Base-by-base conservation (phyloP, 2,888 invertebrate species). In the Poecilus cupreus region DNA sequence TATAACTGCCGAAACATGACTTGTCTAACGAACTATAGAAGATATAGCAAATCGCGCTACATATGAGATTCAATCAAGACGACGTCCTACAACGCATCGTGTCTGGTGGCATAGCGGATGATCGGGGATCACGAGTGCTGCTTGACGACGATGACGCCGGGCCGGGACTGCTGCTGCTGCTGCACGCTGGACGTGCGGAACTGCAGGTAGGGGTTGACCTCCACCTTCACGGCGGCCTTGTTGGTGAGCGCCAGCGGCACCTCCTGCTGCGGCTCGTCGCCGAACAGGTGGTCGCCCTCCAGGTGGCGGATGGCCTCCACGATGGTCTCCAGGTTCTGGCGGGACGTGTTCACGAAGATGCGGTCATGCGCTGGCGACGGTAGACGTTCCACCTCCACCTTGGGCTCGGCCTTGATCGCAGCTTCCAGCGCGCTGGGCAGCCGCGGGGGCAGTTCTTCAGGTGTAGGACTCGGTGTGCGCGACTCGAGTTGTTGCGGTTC, bases 251-350 rank as follows among this genome's bases (percentile, higher is more conserved):
- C 93, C 32, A 93, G 89, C 11, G 94, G 93, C 11, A 88, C 88
- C 75, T 93, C 92, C 84, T 90, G 80, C 83, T 22, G 86, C 46
- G 92, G 91, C 85, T 93, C 94, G 86, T 97, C 97, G 83, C 94
- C 93, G 90, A 98, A 97, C 87, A 97, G 90, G 89, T 97, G 97
- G 88, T 98, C 98, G 49, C 98, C 98, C 89, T 99, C 99, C 84
- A 99, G 91, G 88, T 99, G 98, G 46, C 98, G 94, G 87, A 99
- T 99, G 80, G 99, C 99, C 89, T 99, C 98, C 46, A 99, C 98
- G 85, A 99, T 98, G 11, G 98, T 98, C 90, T 99, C 98, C 86
- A 99, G 92, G 89, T 98, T 98, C 89, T 98, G 97, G 79, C 97
- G 94, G 83, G 97, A 97, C 75, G 96, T 96, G 84, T 93, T 94